Conservation (phyloP, 1,140 invertebrate genomes). For the Heliothis virescens region DNA sequence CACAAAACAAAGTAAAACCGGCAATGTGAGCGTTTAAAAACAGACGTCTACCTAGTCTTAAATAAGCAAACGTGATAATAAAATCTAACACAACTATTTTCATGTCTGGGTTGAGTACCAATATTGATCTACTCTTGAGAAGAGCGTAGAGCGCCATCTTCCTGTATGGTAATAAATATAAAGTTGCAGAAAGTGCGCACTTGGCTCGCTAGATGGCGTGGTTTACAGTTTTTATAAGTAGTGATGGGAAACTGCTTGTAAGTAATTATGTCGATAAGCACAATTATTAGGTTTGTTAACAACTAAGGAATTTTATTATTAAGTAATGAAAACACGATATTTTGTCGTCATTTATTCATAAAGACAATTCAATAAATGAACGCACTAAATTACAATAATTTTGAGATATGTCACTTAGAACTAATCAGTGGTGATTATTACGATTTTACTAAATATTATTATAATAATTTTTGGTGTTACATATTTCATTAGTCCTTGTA, state of each 20-base stretch:
- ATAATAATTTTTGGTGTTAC: conserved; percentile 30
- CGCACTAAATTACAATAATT: conserved; percentile 84
- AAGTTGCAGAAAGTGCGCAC: too few relatives aligned
- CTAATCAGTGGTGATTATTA: conserved; percentile 75
- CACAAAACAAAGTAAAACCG: too few relatives aligned
- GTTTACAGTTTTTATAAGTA: too few relatives aligned
- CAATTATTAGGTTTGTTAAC: background rate
- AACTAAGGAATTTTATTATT: background rate
- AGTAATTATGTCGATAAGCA: background rate
- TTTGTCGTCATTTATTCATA: conserved; percentile 84
- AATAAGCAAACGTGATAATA: background rate
- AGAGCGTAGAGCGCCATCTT: too few relatives aligned
- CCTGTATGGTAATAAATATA: too few relatives aligned
- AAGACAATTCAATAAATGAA: conserved; percentile 85
- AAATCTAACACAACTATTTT: background rate
- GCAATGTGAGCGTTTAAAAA: too few relatives aligned
- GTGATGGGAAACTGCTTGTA: too few relatives aligned
- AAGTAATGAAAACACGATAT: conserved; percentile 51
- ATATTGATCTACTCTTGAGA: too few relatives aligned
- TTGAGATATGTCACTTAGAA: conserved; percentile 85
- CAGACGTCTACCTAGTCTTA: background rate
- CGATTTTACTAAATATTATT: conserved; percentile 50
- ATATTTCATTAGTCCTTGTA: conserved; percentile 12
- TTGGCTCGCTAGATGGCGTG: too few relatives aligned
- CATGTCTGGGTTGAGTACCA: too few relatives aligned